phyloP scores from a whole-genome alignment of 2,888 invertebrate species.

The Phlogophora meticulosa region DNA sequence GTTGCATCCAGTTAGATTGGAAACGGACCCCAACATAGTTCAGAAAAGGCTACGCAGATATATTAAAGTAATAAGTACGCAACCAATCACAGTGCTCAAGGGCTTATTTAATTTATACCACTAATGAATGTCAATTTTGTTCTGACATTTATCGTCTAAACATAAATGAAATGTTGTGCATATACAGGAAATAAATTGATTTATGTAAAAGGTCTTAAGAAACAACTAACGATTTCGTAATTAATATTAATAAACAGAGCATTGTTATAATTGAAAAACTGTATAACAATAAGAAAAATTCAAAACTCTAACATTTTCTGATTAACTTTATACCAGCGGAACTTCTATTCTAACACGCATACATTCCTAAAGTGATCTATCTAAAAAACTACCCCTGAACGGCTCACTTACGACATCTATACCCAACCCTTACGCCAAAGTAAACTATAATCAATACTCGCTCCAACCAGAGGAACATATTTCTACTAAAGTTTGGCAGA shows the following conservation, averaged over 20 bases:
- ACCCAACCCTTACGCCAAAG: conserved; percentile 70
- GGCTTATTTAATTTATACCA: conserved; percentile 14
- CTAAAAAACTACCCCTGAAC: conserved; percentile 41
- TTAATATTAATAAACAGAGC: conserved; percentile 13
- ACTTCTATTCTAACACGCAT: not conserved
- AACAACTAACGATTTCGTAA: conserved; percentile 7
- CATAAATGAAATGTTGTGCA: conserved; percentile 26
- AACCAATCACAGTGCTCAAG: conserved; percentile 17
- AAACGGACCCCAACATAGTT: too few relatives aligned
- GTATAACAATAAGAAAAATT: too few relatives aligned
- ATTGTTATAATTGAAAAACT: not conserved
- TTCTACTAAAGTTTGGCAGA: conserved; percentile 67
- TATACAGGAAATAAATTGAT: conserved; percentile 16
- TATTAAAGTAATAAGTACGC: conserved; percentile 11
- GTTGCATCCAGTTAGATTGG: too few relatives aligned
- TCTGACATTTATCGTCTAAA: conserved; percentile 38
- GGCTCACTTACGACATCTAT: conserved; percentile 75
- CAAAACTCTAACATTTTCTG: too few relatives aligned
- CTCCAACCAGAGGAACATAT: conserved; percentile 50
- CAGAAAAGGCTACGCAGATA: not conserved
- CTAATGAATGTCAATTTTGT: conserved; percentile 27
- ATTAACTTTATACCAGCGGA: not conserved
- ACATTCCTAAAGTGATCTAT: not conserved
- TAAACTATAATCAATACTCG: conserved; percentile 74
- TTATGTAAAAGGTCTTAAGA: conserved; percentile 13